Percentiles rank a stretch among this genome's conserved stretches.
Evolutionary conservation across 2,888 invertebrate genomes (phyloP).

Genomic region (Polydrusus tereticollis): DNA sequence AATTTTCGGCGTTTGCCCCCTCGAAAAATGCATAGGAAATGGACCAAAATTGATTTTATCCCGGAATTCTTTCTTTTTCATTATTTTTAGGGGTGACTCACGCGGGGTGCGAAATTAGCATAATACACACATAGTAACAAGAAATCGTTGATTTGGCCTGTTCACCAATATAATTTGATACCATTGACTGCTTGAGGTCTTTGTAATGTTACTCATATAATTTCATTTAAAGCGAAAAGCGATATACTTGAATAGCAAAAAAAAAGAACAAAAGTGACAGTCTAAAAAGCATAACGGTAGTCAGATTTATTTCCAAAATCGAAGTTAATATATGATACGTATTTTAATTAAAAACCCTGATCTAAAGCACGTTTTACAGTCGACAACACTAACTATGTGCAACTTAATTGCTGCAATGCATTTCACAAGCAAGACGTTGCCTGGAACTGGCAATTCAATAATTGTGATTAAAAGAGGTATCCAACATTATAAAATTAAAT

Average conservation of each 20-base stretch:
- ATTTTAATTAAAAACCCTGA: too few relatives aligned
- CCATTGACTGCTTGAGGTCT: constrained; percentile 21
- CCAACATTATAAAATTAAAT: too few relatives aligned
- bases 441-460: too few relatives aligned
- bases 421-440: too few relatives aligned
- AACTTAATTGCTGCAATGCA: too few relatives aligned
- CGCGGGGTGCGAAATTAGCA: constrained; percentile 51
- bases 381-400: too few relatives aligned
- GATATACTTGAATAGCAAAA: background rate
- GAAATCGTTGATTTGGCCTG: constrained; percentile 35
- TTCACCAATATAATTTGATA: constrained; percentile 32
- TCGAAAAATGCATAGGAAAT: constrained; percentile 52
- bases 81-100: constrained; percentile 51
- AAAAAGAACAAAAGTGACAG: background rate
- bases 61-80: constrained; percentile 52
- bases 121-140: constrained; percentile 49
- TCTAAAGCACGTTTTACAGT: too few relatives aligned
- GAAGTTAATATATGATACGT: too few relatives aligned
- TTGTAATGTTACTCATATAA: constrained; percentile 14
- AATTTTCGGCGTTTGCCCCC: constrained; percentile 56
- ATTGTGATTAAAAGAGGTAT: too few relatives aligned
- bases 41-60: constrained; percentile 58
- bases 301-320: too few relatives aligned
- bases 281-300: background rate
- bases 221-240: background rate